Evolutionary conservation across 2,888 invertebrate genomes (phyloP).

Genomic region (Athrips mouffetella): DNA sequence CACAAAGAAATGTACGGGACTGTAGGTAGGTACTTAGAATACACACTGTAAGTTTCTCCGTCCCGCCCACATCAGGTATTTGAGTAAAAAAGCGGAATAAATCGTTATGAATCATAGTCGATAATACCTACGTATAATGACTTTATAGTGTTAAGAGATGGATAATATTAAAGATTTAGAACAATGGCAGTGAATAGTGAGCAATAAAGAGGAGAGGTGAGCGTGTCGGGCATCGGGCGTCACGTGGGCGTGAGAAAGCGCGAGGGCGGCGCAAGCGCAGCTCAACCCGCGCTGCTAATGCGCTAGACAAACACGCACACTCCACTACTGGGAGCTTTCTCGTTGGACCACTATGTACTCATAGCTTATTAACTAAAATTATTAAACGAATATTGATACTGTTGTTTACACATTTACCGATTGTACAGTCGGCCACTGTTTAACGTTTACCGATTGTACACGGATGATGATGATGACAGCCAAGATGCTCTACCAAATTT

Average conservation of each 20-base stretch:
- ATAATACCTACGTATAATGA: conserved; percentile 14
- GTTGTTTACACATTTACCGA: conserved; percentile 2
- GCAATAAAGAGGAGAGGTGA: conserved; percentile 59
- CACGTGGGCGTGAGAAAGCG: conserved; percentile 67
- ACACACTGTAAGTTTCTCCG: background rate
- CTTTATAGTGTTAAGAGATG: conserved; percentile 16
- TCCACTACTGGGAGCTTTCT: conserved; percentile 22
- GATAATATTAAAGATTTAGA: conserved; percentile 26
- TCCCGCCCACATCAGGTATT: conserved; percentile 6
- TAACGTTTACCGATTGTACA: too few relatives aligned
- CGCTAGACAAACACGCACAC: conserved; percentile 57
- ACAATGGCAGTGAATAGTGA: conserved; percentile 40
- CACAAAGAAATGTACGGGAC: background rate
- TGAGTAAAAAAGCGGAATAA: conserved; percentile 14
- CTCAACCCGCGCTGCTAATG: conserved; percentile 50
- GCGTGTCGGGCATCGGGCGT: conserved; percentile 54
- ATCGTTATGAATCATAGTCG: conserved; percentile 15
- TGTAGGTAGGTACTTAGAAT: too few relatives aligned
- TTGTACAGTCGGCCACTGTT: background rate
- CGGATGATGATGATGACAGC: too few relatives aligned
- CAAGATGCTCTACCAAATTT: too few relatives aligned
- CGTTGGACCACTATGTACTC: background rate
- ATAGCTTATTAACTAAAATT: background rate
- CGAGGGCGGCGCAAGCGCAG: conserved; percentile 49
- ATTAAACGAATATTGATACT: background rate